Evolutionary conservation across 2,888 invertebrate species (phyloP), one percentile per base, ranked within the genome.

Genomic region (Ctena decussata): DNA sequence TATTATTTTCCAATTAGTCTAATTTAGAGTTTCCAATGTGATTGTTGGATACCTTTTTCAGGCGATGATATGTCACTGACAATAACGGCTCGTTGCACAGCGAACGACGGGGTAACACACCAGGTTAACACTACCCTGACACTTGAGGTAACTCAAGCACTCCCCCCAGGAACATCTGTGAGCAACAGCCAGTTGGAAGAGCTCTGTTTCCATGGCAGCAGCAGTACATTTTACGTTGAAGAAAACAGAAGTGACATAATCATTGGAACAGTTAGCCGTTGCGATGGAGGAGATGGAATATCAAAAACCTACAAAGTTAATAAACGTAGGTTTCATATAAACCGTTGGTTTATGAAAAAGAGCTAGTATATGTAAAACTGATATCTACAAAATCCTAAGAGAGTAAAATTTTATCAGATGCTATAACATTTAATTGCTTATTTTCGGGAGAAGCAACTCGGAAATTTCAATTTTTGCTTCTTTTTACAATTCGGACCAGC

Each of bases 311-410:
- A 86, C 65, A 69, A 18, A 18, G 60, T 84, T n/a, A 53, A 80
- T n/a, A 83, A 80, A 81, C 83, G 86, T 86, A 79, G 84, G 86
- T 83, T 46, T 15, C 6, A 11, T 41, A 6, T 41, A n/a, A n/a
- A n/a, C n/a, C n/a, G n/a, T n/a, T n/a, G n/a, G n/a, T n/a, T n/a
- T n/a, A n/a, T n/a, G n/a, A n/a, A n/a, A n/a, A n/a, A n/a, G n/a
- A n/a, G n/a, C n/a, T n/a, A n/a, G n/a, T n/a, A n/a, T n/a, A n/a
- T n/a, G n/a, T n/a, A n/a, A n/a, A n/a, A n/a, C n/a, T n/a, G n/a
- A n/a, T n/a, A n/a, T n/a, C n/a, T n/a, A n/a, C n/a, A n/a, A n/a
- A n/a, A n/a, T n/a, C n/a, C n/a, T n/a, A n/a, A n/a, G n/a, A n/a
- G n/a, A n/a, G n/a, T n/a, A n/a, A n/a, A n/a, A n/a, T n/a, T n/a